phyloP scores from a whole-genome alignment of 2,113 vertebrate species.

The Tetrao urogallus region DNA sequence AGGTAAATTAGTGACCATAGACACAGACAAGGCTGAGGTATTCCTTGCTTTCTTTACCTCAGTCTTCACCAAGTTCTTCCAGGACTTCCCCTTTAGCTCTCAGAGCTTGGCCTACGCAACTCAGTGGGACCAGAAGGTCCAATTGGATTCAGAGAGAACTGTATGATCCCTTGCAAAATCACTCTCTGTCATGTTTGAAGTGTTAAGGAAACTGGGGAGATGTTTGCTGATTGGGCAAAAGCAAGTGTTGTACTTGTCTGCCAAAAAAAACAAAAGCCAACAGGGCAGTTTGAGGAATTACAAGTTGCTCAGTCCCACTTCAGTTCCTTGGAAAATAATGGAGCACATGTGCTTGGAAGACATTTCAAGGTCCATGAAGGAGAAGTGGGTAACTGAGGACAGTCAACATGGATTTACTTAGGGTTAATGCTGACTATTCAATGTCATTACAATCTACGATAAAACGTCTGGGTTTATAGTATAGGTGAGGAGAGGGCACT shows the following conservation, averaged over 20 bases:
- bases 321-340: background rate
- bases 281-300: background rate
- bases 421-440: background rate
- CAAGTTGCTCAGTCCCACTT: background rate
- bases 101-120: background rate
- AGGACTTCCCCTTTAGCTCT: background rate
- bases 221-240: accelerated
- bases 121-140: background rate
- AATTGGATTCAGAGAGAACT: background rate
- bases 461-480: background rate
- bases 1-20: background rate
- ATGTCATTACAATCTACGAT: background rate
- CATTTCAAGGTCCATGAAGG: background rate
- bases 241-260: background rate
- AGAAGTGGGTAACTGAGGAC: background rate
- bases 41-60: background rate
- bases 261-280: background rate
- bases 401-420: background rate
- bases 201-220: background rate
- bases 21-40: background rate
- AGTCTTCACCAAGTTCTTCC: background rate
- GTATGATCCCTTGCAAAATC: background rate
- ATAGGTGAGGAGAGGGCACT: background rate
- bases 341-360: background rate
- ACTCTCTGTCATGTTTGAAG: background rate